These are phyloP conservation scores for Anhinga anhinga DNA, from an alignment of 2,113 vertebrate genomes.

Conservation along the genomic window DNA sequence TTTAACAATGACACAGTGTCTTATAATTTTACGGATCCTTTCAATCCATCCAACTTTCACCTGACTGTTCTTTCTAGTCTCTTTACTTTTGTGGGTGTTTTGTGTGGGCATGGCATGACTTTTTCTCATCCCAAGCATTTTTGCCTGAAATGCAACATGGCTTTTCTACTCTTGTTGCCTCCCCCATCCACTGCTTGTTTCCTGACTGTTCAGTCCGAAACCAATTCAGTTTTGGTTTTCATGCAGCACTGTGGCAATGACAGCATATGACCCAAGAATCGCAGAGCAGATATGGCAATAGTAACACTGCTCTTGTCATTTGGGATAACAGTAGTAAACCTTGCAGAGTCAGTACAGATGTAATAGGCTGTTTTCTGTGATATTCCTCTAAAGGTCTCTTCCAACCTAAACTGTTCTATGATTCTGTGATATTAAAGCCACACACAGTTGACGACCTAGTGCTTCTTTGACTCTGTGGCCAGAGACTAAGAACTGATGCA, in stretches of 20 bases:
- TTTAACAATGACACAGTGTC: not conserved
- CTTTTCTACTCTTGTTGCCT: not conserved
- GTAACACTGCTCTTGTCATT: not conserved
- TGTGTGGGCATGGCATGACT: rapidly evolving
- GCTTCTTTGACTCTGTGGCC: not conserved
- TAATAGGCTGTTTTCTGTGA: not conserved
- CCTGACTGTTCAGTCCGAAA: not conserved
- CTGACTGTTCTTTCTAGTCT: not conserved
- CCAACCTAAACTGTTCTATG: too few relatives aligned
- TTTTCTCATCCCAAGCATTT: not conserved
- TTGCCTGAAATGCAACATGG: not conserved
- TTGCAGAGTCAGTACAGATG: not conserved
- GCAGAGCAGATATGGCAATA: not conserved
- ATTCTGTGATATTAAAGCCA: not conserved
- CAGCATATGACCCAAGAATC: not conserved
- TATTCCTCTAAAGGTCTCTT: not conserved
- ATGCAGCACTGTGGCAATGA: not conserved
- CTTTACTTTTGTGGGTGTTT: not conserved
- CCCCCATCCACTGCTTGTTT: not conserved
- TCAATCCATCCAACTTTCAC: not conserved
- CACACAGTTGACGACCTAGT: not conserved
- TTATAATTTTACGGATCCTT: not conserved
- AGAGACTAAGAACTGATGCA: not conserved
- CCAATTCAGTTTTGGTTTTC: not conserved
- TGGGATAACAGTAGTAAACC: not conserved